A percentile compares a stretch with the other conserved stretches of the same genome.
Conservation (phyloP, 1,140 invertebrate species). For the Leptinotarsa undecemlineata region DNA sequence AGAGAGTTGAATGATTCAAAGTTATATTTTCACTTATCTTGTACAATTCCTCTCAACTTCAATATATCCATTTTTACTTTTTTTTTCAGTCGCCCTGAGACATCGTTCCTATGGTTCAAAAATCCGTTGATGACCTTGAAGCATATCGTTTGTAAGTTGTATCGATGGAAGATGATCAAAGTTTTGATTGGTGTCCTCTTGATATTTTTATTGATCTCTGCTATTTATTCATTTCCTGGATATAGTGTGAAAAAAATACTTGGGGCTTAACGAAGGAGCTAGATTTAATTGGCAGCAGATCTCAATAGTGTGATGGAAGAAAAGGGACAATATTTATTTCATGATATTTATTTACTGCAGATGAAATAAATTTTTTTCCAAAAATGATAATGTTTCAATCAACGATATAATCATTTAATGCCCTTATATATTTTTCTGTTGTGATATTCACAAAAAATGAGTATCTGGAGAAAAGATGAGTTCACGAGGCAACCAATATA, state of each 20-base stretch:
- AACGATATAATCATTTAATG: no score
- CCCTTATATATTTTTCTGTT: no score
- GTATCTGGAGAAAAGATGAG: neutral
- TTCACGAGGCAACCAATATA: no score
- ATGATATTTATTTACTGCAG: neutral
- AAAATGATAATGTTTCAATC: neutral
- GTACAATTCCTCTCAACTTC: no score
- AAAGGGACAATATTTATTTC: neutral
- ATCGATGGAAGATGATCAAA: constrained; percentile 59
- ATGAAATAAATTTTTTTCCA: neutral
- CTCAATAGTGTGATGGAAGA: no score
- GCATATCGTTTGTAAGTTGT: constrained; percentile 60
- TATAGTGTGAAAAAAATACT: constrained; percentile 60
- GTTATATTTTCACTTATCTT: no score
- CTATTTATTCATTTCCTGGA: constrained; percentile 60
- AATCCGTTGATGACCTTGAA: constrained; percentile 63
- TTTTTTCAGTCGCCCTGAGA: constrained; percentile 62
- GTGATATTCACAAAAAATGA: neutral
- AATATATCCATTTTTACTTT: neutral
- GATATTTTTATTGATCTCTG: constrained; percentile 52
- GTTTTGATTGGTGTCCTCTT: constrained; percentile 52
- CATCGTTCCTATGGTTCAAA: constrained; percentile 65
- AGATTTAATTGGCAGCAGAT: no score
- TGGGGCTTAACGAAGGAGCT: constrained; percentile 47
- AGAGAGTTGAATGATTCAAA: no score